These are phyloP conservation scores for Pseudomugil tenellus DNA, from an alignment of 2,797 vertebrate genomes.

Conservation along the genomic window DNA sequence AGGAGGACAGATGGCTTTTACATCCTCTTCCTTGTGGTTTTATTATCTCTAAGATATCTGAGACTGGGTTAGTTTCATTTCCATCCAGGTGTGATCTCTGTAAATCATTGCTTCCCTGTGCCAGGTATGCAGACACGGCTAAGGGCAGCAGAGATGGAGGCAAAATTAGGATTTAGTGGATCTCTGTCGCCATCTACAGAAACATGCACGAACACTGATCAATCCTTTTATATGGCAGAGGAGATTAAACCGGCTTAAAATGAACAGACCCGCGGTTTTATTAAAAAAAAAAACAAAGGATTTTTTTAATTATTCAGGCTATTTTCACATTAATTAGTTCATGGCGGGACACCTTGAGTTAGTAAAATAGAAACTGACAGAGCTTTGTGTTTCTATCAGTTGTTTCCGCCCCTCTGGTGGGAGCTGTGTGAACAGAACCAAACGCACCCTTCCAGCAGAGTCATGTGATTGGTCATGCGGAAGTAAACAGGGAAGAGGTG, in stretches of 20 bases:
- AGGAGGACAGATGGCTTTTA: slow-evolving; percentile 12
- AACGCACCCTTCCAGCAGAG: slow-evolving; percentile 47
- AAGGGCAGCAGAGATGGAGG: not conserved
- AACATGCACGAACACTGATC: not conserved
- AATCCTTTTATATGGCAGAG: not conserved
- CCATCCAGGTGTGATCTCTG: slow-evolving; percentile 20
- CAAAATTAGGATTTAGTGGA: slow-evolving; percentile 34
- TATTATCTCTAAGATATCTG: slow-evolving; percentile 1
- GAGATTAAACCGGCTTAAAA: too few species aligned
- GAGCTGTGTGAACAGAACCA: slow-evolving; percentile 3
- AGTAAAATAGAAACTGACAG: not conserved
- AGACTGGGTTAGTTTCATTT: slow-evolving; percentile 48
- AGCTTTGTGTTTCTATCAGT: not conserved
- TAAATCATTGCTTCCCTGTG: slow-evolving; percentile 33
- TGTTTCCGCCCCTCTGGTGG: slow-evolving; percentile 28
- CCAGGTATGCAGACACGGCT: slow-evolving; percentile 25
- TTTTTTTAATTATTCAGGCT: not conserved
- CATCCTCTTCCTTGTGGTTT: slow-evolving; percentile 28
- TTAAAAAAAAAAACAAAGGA: not conserved
- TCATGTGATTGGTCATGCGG: slow-evolving; percentile 79
- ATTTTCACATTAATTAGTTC: not conserved
- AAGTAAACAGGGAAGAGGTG: slow-evolving; percentile 72
- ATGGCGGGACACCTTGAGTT: fast-evolving
- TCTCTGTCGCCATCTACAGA: slow-evolving; percentile 76
- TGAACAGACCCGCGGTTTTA: not conserved